Conservation (phyloP, 2,888 invertebrate species). For the Eupsilia transversa region DNA sequence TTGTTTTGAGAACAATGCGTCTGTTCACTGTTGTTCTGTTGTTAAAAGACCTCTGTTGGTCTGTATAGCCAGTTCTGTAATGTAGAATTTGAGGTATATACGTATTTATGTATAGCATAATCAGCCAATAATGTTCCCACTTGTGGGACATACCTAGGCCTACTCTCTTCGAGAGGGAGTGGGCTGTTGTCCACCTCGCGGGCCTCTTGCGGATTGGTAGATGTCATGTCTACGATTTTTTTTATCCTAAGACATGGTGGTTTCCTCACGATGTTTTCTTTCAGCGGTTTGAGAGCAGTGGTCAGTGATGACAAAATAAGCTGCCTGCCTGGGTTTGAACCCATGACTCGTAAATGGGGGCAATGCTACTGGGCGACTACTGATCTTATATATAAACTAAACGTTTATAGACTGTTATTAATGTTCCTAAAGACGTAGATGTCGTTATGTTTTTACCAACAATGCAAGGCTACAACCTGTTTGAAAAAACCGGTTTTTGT, state of each 20-base stretch:
- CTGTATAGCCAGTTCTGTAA: neutral
- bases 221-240: neutral
- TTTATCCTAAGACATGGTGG: neutral
- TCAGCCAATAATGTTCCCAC: neutral
- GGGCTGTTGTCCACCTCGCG: no score
- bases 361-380: no score
- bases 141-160: neutral
- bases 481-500: slow-evolving; percentile 6
- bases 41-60: neutral
- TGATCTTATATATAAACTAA: no score
- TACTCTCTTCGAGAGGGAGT: neutral
- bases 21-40: neutral
- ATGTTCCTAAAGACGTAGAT: neutral
- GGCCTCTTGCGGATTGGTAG: neutral
- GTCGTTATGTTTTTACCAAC: neutral
- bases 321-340: no score
- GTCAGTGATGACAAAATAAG: no score
- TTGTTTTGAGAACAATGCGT: neutral
- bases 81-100: neutral
- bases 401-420: neutral
- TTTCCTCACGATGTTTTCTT: no score
- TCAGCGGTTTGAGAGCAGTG: no score
- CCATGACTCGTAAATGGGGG: no score
- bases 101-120: neutral
- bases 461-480: neutral